Conservation (phyloP, 2,113 vertebrate genomes). For the Campylomormyrus tamandua region DNA sequence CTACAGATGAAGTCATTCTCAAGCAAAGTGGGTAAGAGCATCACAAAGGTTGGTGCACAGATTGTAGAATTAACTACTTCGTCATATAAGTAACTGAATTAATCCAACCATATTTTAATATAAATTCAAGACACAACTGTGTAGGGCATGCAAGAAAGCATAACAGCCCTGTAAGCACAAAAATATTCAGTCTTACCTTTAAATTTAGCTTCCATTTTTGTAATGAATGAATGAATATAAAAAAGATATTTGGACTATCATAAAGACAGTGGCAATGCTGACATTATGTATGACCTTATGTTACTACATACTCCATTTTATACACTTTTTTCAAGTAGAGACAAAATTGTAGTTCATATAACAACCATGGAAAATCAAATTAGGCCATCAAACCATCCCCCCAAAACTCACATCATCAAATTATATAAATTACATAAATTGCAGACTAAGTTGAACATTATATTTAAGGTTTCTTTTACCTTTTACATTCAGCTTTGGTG, state of each 20-base stretch:
- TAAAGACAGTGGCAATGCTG: neutral
- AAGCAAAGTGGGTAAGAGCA: neutral
- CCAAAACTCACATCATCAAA: neutral
- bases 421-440: neutral
- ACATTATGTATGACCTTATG: neutral
- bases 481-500: neutral
- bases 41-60: neutral
- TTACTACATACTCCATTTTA: neutral
- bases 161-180: neutral
- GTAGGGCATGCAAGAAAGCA: neutral
- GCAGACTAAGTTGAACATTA: neutral
- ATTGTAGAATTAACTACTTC: neutral
- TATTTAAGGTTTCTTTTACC: neutral
- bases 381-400: neutral
- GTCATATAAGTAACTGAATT: neutral
- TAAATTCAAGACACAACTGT: neutral
- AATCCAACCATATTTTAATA: neutral
- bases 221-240: neutral
- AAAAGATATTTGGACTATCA: neutral
- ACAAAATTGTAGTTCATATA: neutral
- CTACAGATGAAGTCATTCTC: neutral
- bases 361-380: neutral
- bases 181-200: neutral
- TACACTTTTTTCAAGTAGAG: neutral
- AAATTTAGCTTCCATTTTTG: neutral